A percentile compares a stretch with the other conserved stretches of the same genome.
These are phyloP conservation scores for Hippocampus guttulatus DNA, from an alignment of 2,113 vertebrate genomes.

Conservation along the genomic window DNA sequence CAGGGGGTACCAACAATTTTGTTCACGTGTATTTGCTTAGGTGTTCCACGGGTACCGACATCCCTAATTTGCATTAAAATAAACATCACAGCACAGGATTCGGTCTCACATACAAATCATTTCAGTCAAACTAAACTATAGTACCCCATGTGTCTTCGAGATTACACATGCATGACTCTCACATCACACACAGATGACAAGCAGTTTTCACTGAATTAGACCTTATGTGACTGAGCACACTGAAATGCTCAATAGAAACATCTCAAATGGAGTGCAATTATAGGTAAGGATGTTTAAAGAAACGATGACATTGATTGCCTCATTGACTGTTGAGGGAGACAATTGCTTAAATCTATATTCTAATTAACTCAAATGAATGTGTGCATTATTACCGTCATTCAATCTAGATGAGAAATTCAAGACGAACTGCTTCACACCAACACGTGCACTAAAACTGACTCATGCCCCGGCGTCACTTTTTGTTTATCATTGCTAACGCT, in stretches of 20 bases:
- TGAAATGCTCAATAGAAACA: background rate
- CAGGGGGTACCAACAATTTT: too few relatives aligned
- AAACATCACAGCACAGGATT: background rate
- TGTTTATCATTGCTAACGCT: background rate
- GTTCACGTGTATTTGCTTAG: too few relatives aligned
- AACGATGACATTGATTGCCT: background rate
- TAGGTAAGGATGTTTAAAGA: constrained; percentile 8
- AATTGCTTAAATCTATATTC: constrained; percentile 12
- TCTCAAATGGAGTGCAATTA: constrained; percentile 8
- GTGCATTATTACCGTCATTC: background rate
- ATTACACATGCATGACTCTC: background rate
- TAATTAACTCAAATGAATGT: background rate
- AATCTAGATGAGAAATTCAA: background rate
- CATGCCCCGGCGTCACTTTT: background rate
- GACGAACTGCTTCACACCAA: background rate
- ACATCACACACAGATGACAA: background rate
- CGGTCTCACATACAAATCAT: background rate
- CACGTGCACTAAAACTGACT: background rate
- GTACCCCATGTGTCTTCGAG: background rate
- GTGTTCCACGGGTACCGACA: too few relatives aligned
- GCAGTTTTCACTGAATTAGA: constrained; percentile 4
- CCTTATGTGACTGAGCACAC: background rate
- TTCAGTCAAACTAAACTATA: background rate
- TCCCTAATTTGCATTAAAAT: background rate
- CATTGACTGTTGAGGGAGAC: constrained; percentile 18